Base-by-base conservation (phyloP, 2,888 invertebrate species). In the Sarcophaga variegata region DNA sequence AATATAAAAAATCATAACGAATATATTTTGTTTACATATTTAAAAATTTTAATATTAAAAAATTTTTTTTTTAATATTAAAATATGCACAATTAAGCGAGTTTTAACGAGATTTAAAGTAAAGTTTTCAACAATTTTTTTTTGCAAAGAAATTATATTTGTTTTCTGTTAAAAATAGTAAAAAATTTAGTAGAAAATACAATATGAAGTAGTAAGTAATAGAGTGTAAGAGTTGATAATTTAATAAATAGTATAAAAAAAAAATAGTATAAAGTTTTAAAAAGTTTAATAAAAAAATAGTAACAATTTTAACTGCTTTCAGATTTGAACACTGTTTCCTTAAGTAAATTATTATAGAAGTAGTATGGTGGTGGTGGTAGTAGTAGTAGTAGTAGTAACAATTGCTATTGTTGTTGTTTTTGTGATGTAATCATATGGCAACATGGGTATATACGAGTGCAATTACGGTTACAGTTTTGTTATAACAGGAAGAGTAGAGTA, bases 61-160 rank as follows among this genome's bases (percentile, higher is more conserved):
- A 64, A 11, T 27, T 20, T 8, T 14, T n/a, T 27, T 8, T 27
- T 67, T 14, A 17, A 60, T 22, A n/a, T 62, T 17, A 17, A 20
- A 17, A 62, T 62, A 49, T 70, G 72, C 86, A 85, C 78, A 76
- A 85, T 77, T 49, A 85, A 89, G 89, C 90, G 89, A 90, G 89
- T 89, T 88, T 89, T 87, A 79, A 89, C 89, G 90, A 91, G 91
- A 89, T 89, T 89, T 88, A 47, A 76, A 83, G 84, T 88, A 85
- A 49, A 85, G 87, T 74, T 88, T 83, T 83, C 64, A 17, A n/a
- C 4, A 14, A 12, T 22, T 22, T 80, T 80, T 45, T 71, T 85
- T 81, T n/a, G n/a, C n/a, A 37, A 37, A 37, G 37, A 37, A 37
- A 10, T 37, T 72, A 82, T 47, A 78, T 76, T 79, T 75, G n/a